A percentile compares a stretch with the other conserved stretches of the same genome.
phyloP scores from a whole-genome alignment of 1,140 invertebrate genomes.

The Rhopalosiphum padi region DNA sequence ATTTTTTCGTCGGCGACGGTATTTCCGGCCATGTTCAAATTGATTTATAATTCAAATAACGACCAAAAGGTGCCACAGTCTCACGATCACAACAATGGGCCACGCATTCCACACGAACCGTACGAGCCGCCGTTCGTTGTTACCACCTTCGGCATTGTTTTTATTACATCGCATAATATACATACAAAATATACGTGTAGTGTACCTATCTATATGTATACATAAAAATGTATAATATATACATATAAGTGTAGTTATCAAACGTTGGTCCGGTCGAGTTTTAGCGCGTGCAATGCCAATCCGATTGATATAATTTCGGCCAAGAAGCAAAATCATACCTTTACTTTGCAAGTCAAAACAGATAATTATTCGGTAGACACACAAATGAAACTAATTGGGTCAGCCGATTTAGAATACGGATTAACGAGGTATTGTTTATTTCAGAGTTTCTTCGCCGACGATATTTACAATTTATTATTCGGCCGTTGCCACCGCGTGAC shows the following conservation, averaged over 20 bases:
- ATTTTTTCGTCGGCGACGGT: conserved; percentile 50
- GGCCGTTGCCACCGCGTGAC: neutral
- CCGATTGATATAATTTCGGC: neutral
- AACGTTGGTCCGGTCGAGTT: neutral
- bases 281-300: neutral
- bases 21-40: conserved; percentile 53
- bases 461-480: neutral
- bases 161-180: neutral
- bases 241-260: neutral
- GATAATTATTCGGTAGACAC: too few species aligned
- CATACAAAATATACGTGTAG: neutral
- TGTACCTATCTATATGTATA: neutral
- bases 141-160: conserved; percentile 39
- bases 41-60: conserved; percentile 58
- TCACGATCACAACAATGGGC: conserved; percentile 57
- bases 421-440: neutral
- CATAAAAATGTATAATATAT: neutral
- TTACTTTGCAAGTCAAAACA: too few species aligned
- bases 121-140: conserved; percentile 15
- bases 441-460: neutral
- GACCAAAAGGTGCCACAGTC: conserved; percentile 57
- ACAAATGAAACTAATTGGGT: neutral
- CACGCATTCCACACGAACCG: conserved; percentile 46
- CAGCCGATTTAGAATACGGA: neutral
- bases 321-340: too few species aligned